phyloP scores from a whole-genome alignment of 2,113 vertebrate genomes.

The Apteryx owenii region DNA sequence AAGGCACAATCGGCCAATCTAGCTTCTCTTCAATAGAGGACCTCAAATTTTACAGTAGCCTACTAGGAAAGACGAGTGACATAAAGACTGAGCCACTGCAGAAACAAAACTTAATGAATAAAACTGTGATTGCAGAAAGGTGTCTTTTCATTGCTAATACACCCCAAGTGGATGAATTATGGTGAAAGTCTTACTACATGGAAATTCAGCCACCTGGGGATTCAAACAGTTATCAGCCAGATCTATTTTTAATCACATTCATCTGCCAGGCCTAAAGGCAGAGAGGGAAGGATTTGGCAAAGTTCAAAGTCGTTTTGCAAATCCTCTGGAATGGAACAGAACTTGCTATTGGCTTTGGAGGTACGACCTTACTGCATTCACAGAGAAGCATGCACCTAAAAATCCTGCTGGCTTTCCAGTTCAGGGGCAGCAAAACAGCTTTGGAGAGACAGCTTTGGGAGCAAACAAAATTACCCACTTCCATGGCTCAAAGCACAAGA shows the following conservation, averaged over 20 bases:
- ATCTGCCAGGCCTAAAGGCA: neutral
- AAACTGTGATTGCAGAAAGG: conserved; percentile 14
- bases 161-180: neutral
- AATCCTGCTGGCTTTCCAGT: neutral
- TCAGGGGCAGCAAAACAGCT: neutral
- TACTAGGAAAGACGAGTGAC: neutral
- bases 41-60: neutral
- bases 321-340: neutral
- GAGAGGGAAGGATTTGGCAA: neutral
- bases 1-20: neutral
- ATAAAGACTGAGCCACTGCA: neutral
- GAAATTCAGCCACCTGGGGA: conserved; percentile 41
- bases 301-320: neutral
- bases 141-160: neutral
- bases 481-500: neutral
- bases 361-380: neutral
- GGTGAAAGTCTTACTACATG: conserved; percentile 28
- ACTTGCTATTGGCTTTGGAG: neutral
- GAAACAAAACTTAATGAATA: conserved; percentile 22
- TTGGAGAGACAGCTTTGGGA: neutral
- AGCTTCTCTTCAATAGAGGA: neutral
- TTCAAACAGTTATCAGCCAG: neutral
- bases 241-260: conserved; percentile 43
- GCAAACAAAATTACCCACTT: neutral
- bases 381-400: neutral